A percentile compares a stretch with the other conserved stretches of the same genome.
These are phyloP conservation scores for Melieria crassipennis DNA, from an alignment of 2,888 invertebrate species.

Conservation along the genomic window DNA sequence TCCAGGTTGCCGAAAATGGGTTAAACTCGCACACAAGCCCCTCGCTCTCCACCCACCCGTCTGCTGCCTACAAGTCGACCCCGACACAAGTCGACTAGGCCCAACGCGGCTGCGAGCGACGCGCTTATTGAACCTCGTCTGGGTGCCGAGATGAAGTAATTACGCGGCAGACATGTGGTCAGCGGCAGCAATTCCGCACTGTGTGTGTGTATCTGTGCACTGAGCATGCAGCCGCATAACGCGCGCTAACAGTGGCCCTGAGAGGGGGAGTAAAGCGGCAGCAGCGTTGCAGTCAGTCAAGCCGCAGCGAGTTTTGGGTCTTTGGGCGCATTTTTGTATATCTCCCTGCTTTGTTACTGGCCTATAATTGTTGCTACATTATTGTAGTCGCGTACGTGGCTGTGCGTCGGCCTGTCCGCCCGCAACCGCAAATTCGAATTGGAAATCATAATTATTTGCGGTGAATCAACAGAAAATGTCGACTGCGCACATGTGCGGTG, in stretches of 20 bases:
- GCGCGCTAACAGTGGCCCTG: background rate
- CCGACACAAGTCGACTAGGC: background rate
- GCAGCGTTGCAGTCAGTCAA: background rate
- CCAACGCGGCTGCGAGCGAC: background rate
- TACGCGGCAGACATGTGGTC: too few species aligned
- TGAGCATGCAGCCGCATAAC: background rate
- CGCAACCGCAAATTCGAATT: slow-evolving; percentile 42
- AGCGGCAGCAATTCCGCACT: too few species aligned
- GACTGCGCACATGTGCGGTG: background rate
- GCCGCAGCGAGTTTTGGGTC: background rate
- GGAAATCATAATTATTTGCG: slow-evolving; percentile 49
- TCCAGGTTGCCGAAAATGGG: slow-evolving; percentile 6
- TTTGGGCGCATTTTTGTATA: background rate
- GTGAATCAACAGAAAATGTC: slow-evolving; percentile 51
- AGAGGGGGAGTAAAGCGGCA: background rate
- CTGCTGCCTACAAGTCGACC: too few species aligned
- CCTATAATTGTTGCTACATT: slow-evolving; percentile 13
- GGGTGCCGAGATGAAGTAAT: background rate
- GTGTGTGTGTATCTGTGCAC: background rate
- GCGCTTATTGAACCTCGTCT: slow-evolving; percentile 8
- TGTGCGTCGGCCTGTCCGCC: slow-evolving; percentile 22
- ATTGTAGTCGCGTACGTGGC: too few species aligned
- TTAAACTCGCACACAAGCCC: slow-evolving; percentile 2
- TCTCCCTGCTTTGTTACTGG: background rate
- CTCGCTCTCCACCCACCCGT: too few species aligned